Conservation (phyloP, 2,113 vertebrate genomes). For the Carlito syrichta region DNA sequence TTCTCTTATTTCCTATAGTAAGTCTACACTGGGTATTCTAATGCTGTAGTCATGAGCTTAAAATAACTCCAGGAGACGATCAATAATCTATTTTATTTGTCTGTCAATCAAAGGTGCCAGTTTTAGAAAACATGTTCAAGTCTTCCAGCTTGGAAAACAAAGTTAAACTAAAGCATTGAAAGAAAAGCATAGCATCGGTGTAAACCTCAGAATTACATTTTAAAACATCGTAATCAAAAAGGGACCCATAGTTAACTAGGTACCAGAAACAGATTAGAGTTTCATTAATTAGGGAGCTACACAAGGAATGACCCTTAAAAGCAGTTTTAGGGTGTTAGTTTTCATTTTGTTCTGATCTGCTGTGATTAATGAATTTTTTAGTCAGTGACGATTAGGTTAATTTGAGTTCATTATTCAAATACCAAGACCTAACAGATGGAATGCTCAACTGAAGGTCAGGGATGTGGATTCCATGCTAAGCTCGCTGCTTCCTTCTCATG, state of each 20-base stretch:
- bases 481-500: background rate
- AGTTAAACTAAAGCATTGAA: background rate
- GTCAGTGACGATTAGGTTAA: background rate
- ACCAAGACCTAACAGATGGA: background rate
- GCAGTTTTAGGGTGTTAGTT: constrained; percentile 45
- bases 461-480: background rate
- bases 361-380: constrained; percentile 58
- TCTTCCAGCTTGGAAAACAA: background rate
- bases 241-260: background rate
- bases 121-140: constrained; percentile 11
- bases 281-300: constrained; percentile 41
- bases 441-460: background rate
- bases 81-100: background rate
- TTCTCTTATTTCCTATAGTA: background rate
- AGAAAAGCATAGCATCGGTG: background rate
- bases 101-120: background rate
- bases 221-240: constrained; percentile 55
- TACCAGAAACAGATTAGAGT: background rate
- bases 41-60: background rate
- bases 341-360: constrained; percentile 52
- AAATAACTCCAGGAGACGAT: background rate
- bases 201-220: constrained; percentile 2
- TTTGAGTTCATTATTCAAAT: constrained; percentile 58
- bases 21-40: background rate
- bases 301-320: constrained; percentile 40